Base-by-base conservation (phyloP, 2,113 vertebrate genomes). In the cat (Felis catus) region DNA sequence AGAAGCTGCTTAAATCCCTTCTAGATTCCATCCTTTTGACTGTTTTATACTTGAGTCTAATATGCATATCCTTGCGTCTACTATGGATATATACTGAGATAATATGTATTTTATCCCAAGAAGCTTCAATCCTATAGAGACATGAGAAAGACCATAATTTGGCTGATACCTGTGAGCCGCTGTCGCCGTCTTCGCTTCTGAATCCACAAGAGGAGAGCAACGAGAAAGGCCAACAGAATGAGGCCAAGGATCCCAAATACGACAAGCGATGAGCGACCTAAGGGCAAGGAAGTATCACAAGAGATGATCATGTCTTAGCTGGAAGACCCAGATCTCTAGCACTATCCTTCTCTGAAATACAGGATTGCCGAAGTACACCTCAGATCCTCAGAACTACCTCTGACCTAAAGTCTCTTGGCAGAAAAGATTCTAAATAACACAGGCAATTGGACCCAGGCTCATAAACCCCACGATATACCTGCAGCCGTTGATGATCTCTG, bases 81-180 rank as follows among this genome's bases (percentile, higher is more conserved):
- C 83, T 58, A 16, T 80, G 14, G 48, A 31, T 78, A 9, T 78
- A 29, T 48, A 48, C 4, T 48, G 41, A 16, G 7, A 78, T 48
- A 78, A 78, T 78, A 48, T 5, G 41, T 48, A 48, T 19, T 19
- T 51, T 41, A 55, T 74, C 18, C 53, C 45, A 83, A 80, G 45
- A 86, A 85, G 2, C 1, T n/a, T 61, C 45, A 39, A 88, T 58
- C 65, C 36, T 68, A 25, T 74, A 48, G 41, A 68, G 51, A 86
- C 2, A 7, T 55, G 55, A 70, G 66, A 65, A 61, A 76, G 4
- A 45, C 0, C 13, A 65, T 14, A 31, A 89, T 45, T 85, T 92
- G 48, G 7, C 33, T 74, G 95, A 78, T 48, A 98, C 98, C 97
- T 97, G 90, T 45, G 45, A 97, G 55, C 12, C 15, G 66, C 53